Conservation (phyloP, 2,797 vertebrate species). For the Loris lydekkerianus region DNA sequence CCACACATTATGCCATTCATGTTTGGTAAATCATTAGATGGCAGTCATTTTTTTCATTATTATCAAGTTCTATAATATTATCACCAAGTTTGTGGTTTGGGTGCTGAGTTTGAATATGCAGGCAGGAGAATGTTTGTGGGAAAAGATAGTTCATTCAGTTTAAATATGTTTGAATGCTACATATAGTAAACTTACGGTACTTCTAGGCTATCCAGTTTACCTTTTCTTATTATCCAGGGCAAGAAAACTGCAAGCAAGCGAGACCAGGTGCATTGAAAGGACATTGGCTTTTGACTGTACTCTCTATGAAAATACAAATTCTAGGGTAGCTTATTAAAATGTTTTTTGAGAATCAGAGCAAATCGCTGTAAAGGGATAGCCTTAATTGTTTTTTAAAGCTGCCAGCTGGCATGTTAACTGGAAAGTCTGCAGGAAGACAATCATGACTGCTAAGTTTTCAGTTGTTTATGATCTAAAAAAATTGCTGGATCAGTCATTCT, state of each 20-base stretch:
- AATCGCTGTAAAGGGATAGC: conserved; percentile 9
- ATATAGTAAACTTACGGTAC: background rate
- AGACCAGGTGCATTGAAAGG: background rate
- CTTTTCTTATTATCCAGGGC: background rate
- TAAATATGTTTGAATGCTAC: background rate
- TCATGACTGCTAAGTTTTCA: conserved; percentile 70
- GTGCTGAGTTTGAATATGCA: background rate
- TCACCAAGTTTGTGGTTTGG: background rate
- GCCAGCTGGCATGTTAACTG: conserved; percentile 75
- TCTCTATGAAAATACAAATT: background rate
- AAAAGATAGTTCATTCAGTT: background rate
- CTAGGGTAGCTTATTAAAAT: background rate
- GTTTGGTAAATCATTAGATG: background rate
- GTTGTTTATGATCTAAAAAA: conserved; percentile 68
- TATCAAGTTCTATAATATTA: background rate
- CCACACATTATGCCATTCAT: background rate
- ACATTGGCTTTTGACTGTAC: background rate
- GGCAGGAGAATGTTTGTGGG: background rate
- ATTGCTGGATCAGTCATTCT: conserved; percentile 75
- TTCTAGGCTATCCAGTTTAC: background rate
- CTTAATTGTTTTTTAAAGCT: conserved; percentile 58
- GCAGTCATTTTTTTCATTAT: background rate
- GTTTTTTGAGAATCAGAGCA: background rate
- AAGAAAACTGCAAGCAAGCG: background rate
- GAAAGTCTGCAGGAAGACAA: conserved; percentile 66